Evolutionary conservation across 2,888 invertebrate species (phyloP).

Genomic region (Nomada ferruginata): DNA sequence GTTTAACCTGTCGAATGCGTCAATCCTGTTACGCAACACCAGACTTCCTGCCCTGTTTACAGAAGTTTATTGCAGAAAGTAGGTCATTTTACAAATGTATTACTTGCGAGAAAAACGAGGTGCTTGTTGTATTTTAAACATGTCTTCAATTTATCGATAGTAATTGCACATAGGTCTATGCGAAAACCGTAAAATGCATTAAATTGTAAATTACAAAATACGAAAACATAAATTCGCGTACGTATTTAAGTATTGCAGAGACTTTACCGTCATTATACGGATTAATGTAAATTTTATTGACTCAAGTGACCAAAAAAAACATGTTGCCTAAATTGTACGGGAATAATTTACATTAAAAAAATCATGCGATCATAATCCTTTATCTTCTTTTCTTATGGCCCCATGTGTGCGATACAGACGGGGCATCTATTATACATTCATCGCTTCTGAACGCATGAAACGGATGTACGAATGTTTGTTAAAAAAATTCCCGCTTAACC

Average conservation of each 20-base stretch:
- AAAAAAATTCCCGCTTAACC: slow-evolving; percentile 36
- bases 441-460: not conserved
- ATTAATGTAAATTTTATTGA: not conserved
- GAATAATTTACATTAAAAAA: not conserved
- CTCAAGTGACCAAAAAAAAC: not conserved
- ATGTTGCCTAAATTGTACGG: not conserved
- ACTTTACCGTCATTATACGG: not conserved
- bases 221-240: too few species aligned
- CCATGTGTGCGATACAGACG: slow-evolving; percentile 10
- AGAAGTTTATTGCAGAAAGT: slow-evolving; percentile 9
- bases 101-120: not conserved
- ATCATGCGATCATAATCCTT: not conserved
- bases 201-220: too few species aligned
- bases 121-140: too few species aligned
- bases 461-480: slow-evolving; percentile 18
- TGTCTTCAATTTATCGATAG: too few species aligned
- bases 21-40: slow-evolving; percentile 31
- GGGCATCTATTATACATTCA: slow-evolving; percentile 54
- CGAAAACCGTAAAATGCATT: too few species aligned
- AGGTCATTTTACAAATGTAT: not conserved
- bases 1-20: slow-evolving; percentile 36
- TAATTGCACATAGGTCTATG: too few species aligned
- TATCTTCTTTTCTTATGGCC: not conserved
- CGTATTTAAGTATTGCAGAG: too few species aligned
- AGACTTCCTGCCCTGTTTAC: slow-evolving; percentile 32